Evolutionary conservation across 92 coral and sea anemone species (phyloP).

Genomic region (Actinostola sp.): DNA sequence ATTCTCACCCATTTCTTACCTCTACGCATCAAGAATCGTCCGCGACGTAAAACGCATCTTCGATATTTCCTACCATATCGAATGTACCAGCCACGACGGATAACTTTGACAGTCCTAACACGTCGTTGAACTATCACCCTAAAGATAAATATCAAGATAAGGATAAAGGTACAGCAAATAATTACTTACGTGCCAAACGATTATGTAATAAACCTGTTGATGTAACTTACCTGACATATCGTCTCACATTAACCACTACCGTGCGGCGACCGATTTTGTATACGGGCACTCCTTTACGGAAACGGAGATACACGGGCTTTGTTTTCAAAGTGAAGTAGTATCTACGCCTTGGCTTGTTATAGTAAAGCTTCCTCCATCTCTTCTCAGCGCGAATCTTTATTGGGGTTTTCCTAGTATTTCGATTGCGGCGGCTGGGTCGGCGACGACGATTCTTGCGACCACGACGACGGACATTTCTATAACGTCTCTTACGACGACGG

Average conservation of each 20-base stretch:
- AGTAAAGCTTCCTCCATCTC: not conserved
- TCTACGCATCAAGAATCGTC: slow-evolving; percentile 3
- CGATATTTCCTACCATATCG: slow-evolving; percentile 15
- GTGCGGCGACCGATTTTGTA: slow-evolving; percentile 3
- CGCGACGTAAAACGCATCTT: slow-evolving; percentile 1
- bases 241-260: not conserved
- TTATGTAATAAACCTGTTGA: not conserved
- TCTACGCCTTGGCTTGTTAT: not conserved
- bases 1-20: slow-evolving; percentile 2
- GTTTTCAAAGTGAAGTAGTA: slow-evolving; percentile 2
- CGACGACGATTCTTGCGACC: slow-evolving; percentile 4
- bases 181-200: too few species aligned
- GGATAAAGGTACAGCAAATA: too few species aligned
- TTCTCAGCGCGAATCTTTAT: not conserved
- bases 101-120: slow-evolving; percentile 1
- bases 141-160: too few species aligned
- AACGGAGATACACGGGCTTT: not conserved
- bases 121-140: not conserved
- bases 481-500: slow-evolving; percentile 13
- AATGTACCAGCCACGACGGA: slow-evolving; percentile 23
- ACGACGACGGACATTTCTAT: not conserved
- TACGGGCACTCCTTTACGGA: slow-evolving; percentile 6
- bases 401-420: not conserved
- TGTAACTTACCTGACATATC: slow-evolving; percentile 7
- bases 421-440: not conserved